Conservation (phyloP, 2,113 vertebrate species). For the Tachysurus vachellii region DNA sequence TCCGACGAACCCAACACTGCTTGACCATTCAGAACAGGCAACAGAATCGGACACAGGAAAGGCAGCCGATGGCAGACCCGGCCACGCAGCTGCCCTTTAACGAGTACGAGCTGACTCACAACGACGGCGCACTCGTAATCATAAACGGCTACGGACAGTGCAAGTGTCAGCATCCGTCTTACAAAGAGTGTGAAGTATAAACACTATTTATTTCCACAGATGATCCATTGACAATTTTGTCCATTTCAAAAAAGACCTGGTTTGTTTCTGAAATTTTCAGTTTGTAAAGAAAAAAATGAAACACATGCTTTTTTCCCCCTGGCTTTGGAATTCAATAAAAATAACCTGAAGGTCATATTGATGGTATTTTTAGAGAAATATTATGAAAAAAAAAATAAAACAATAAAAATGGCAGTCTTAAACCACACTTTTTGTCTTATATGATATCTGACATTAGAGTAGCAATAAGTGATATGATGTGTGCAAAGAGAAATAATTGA, state of each 20-base stretch:
- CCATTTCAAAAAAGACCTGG: slow-evolving; percentile 65
- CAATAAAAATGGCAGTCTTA: not conserved
- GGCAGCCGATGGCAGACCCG: slow-evolving; percentile 94
- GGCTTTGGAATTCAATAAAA: slow-evolving; percentile 3
- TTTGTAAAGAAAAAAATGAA: slow-evolving; percentile 8
- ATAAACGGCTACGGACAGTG: slow-evolving; percentile 98
- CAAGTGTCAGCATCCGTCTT: slow-evolving; percentile 99
- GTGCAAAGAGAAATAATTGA: not conserved
- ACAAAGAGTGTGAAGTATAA: slow-evolving; percentile 99
- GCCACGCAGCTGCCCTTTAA: slow-evolving; percentile 98
- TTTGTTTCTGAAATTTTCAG: slow-evolving; percentile 4
- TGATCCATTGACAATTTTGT: slow-evolving; percentile 71
- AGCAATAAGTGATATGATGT: not conserved
- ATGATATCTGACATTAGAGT: not conserved
- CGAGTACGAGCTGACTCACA: slow-evolving; percentile 95
- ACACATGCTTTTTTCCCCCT: not conserved
- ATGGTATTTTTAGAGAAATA: slow-evolving; percentile 4
- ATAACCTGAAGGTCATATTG: not conserved
- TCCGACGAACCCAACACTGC: slow-evolving; percentile 95
- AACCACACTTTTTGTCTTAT: not conserved
- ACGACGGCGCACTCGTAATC: slow-evolving; percentile 95
- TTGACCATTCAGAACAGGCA: slow-evolving; percentile 95
- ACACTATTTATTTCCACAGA: slow-evolving; percentile 76
- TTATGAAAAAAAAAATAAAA: not conserved
- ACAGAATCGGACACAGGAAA: slow-evolving; percentile 95